Evolutionary conservation across 2,113 vertebrate species (phyloP), one percentile per base, ranked within the genome.

Genomic region (Ageneiosus marmoratus): DNA sequence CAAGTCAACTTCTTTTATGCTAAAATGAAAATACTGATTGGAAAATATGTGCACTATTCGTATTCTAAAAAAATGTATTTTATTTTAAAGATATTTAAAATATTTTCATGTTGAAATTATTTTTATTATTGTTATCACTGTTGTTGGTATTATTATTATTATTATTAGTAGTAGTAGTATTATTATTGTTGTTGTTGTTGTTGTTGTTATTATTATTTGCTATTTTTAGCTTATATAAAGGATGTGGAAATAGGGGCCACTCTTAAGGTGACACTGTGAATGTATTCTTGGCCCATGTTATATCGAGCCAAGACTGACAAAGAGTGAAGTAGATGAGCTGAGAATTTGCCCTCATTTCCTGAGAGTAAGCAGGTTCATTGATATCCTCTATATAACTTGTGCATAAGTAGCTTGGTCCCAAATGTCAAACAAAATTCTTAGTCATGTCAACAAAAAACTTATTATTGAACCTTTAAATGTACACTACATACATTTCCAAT

Each of bases 301-400:
- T 79, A 75, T 85, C 89, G 87, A 89, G 85, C 90, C 87, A 88
- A 86, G 84, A 89, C 85, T 67, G 87, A 89, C 90, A 87, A 89
- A 58, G 82, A 90, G 76, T 74, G 63, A 83, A 78, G 81, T 81
- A 86, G 86, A 92, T 88, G 89, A 86, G 82, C 55, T 85, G 86
- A 90, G 86, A 77, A 87, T 92, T 90, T 92, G 86, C 84, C 84
- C 88, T 89, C 82, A 87, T 88, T 91, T 93, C 87, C 89, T 74
- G 12, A 82, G 63, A 85, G 84, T 62, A 15, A 73, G 37, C 69
- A 82, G 48, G 87, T 77, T 87, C 81, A 79, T 62, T 67, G 79
- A 77, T 90, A 77, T 27, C 69, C 62, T 87, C 37, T 46, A 65
- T 65, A 51, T 58, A 67, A 76, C 51, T 15, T n/a, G 22, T 53